Base-by-base conservation (phyloP, 1,140 invertebrate genomes). In the Tetraneura akinire region DNA sequence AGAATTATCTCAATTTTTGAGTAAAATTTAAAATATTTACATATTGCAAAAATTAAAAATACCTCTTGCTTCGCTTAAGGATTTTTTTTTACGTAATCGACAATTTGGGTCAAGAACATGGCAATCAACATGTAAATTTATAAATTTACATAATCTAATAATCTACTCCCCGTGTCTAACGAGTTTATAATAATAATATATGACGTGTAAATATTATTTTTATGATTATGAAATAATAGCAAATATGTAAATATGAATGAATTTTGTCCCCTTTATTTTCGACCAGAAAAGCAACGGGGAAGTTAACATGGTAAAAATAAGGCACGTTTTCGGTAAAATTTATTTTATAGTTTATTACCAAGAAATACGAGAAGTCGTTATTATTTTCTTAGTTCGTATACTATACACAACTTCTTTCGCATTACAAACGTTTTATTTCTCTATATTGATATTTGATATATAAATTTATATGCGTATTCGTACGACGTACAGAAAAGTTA, bases 71-170 rank as follows among this genome's bases (percentile, higher is more conserved):
- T n/a, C n/a, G n/a, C n/a, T n/a, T n/a, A n/a, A n/a, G n/a, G n/a
- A n/a, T n/a, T 70, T 70, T 16, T 16, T 13, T 73, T 53, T 73
- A 71, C 51, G 68, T 73, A 11, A 32, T n/a, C 18, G 26, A 74
- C 32, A 74, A 55, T n/a, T 45, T 14, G 32, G 51, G 26, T 55
- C 23, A 53, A 53, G 70, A 74, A 21, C 21, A 55, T 37, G 29
- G 51, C 26, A 74, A 74, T 74, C 55, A 74, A 55, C 32, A 74
- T 74, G 29, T 42, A 74, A 74, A 74, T 74, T 29, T 6, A 10
- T 10, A 55, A 74, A 74, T 55, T 51, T 55, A 74, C 47, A 74
- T 74, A 74, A 74, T 74, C 32, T n/a, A 49, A 74, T 74, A 74
- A 73, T 73, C 70, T 73, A 47, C 11, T n/a, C n/a, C n/a, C 51